These are phyloP conservation scores for Cylas formicarius DNA, from an alignment of 1,140 invertebrate species.

Conservation along the genomic window DNA sequence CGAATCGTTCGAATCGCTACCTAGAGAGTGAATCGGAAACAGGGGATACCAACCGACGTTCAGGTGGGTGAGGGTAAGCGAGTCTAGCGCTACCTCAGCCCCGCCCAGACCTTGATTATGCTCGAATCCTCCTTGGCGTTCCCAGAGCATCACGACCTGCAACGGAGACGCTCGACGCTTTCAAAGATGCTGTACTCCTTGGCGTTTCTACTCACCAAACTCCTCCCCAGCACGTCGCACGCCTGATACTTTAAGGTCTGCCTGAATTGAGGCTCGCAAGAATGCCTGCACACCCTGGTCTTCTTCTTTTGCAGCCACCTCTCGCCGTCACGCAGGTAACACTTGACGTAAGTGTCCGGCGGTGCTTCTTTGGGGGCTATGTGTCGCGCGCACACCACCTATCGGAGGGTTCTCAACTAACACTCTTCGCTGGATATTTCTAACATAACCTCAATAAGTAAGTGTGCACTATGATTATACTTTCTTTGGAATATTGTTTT, in stretches of 20 bases:
- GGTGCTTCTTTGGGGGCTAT: slow-evolving; percentile 46
- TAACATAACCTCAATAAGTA: no score
- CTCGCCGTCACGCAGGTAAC: slow-evolving; percentile 80
- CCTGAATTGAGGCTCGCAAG: slow-evolving; percentile 73
- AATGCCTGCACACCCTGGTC: slow-evolving; percentile 67
- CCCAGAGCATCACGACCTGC: slow-evolving; percentile 74
- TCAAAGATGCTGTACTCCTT: background rate
- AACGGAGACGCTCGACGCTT: background rate
- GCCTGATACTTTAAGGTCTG: slow-evolving; percentile 84
- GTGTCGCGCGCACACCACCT: slow-evolving; percentile 43
- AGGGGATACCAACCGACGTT: slow-evolving; percentile 85
- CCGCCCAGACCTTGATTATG: slow-evolving; percentile 83
- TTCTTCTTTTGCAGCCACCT: slow-evolving; percentile 86
- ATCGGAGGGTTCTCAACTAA: no score
- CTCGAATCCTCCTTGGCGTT: slow-evolving; percentile 75
- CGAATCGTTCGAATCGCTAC: slow-evolving; percentile 62
- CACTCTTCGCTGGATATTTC: no score
- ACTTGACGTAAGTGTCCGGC: slow-evolving; percentile 89
- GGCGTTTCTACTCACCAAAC: slow-evolving; percentile 50
- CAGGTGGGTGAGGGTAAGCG: slow-evolving; percentile 66
- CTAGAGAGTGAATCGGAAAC: slow-evolving; percentile 68
- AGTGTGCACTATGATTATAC: no score
- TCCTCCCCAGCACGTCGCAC: slow-evolving; percentile 76
- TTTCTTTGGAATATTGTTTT: no score
- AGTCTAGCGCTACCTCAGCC: slow-evolving; percentile 67